Evolutionary conservation across 2,888 invertebrate genomes (phyloP).

Genomic region (Apomyelois bistriatella): DNA sequence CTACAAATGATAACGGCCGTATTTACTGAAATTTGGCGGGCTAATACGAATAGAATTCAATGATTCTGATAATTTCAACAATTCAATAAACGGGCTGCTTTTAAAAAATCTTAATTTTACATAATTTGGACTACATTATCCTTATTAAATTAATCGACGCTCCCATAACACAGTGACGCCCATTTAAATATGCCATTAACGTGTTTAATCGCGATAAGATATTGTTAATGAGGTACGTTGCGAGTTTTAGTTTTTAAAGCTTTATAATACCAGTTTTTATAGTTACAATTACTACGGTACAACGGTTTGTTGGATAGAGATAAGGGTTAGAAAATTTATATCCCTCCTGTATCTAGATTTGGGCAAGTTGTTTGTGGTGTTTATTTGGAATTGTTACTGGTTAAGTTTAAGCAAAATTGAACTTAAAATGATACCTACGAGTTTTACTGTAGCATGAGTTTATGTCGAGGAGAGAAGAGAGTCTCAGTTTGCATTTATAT

Average conservation of each 20-base stretch:
- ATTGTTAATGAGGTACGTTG: slow-evolving; percentile 63
- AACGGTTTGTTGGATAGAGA: slow-evolving; percentile 19
- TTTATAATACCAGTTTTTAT: slow-evolving; percentile 34
- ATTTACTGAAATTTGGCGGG: too few species aligned
- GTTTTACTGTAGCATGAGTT: too few species aligned
- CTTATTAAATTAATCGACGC: neutral
- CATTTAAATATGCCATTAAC: slow-evolving; percentile 71
- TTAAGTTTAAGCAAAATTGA: too few species aligned
- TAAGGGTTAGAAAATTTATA: slow-evolving; percentile 15
- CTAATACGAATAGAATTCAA: too few species aligned
- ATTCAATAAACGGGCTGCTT: too few species aligned
- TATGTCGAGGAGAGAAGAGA: too few species aligned
- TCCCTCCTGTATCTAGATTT: neutral
- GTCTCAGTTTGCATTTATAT: too few species aligned
- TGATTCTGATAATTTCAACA: too few species aligned
- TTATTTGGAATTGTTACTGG: slow-evolving; percentile 3
- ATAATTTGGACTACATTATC: too few species aligned
- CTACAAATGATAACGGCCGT: too few species aligned
- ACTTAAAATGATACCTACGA: too few species aligned
- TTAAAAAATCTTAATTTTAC: too few species aligned
- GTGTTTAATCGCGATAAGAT: slow-evolving; percentile 62
- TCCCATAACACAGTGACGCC: slow-evolving; percentile 35
- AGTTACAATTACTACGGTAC: slow-evolving; percentile 18
- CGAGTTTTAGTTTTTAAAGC: slow-evolving; percentile 41
- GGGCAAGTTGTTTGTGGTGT: neutral